Evolutionary conservation across 2,113 vertebrate genomes (phyloP), one percentile per base, ranked within the genome.

Genomic region (Limnothrissa miodon): DNA sequence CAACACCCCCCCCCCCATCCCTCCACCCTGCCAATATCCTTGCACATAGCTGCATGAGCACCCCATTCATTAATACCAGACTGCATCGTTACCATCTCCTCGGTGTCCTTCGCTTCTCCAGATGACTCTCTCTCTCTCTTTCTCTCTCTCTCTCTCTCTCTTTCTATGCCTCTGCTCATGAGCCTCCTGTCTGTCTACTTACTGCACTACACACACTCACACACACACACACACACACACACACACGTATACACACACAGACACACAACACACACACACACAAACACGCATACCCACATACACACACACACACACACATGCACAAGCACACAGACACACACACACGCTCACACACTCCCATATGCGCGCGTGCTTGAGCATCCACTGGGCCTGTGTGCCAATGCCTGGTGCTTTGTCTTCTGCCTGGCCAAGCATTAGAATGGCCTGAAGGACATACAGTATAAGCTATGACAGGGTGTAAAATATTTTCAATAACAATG

Each of bases 41-140:
- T 87, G 92, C 91, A 11, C 91, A 83, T 45, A 89, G 89, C 93
- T 94, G 95, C 95, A 95, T 95, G 95, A 93, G 88, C 87, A 88
- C 88, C 83, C 85, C 78, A 80, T 80, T 82, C 83, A 59, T 81
- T 92, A 85, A 89, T 88, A 33, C 90, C 90, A 88, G 87, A 90
- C 91, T 90, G 93, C 91, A 92, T 90, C 91, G 88, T 90, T 90
- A 90, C 89, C 93, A 90, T 92, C 91, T 82, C 89, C 83, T 81
- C 88, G 84, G 84, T 83, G 86, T 87, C 82, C 82, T 81, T 87
- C 44, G 82, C 87, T 87, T 87, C 81, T 86, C 82, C 46, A 86
- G 33, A 87, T 85, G 78, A 89, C 83, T 82, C 78, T 86, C 81
- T 74, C 42, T 42, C 42, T 42, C 42, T 42, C 42, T 42, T 6